Evolutionary conservation across 2,797 vertebrate genomes (phyloP).

Genomic region (Sebastes goodei): DNA sequence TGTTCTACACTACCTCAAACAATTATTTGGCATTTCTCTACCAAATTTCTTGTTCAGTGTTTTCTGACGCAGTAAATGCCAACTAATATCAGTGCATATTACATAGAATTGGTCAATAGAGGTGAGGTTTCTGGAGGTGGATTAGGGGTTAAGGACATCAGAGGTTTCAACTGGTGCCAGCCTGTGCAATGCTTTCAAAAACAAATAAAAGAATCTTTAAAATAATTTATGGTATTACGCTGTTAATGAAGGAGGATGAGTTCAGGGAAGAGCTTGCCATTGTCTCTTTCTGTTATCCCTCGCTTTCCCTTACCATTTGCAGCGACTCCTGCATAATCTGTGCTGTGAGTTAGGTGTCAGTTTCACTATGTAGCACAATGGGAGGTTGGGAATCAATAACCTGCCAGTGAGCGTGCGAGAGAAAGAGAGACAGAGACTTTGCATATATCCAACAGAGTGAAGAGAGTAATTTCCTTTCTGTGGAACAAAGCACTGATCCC

Average conservation of each 20-base stretch:
- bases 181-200: neutral
- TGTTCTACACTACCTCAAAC: neutral
- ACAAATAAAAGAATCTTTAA: slow-evolving; percentile 9
- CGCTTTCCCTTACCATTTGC: slow-evolving; percentile 31
- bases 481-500: slow-evolving; percentile 61
- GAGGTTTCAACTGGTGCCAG: neutral
- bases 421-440: slow-evolving; percentile 53
- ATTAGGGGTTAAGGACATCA: neutral
- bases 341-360: slow-evolving; percentile 69
- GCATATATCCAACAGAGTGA: slow-evolving; percentile 64
- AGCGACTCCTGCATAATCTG: slow-evolving; percentile 62
- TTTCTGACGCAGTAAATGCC: neutral
- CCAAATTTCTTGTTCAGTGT: neutral
- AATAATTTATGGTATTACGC: slow-evolving; percentile 7
- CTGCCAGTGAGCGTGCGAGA: slow-evolving; percentile 40
- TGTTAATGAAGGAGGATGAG: slow-evolving; percentile 5
- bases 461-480: slow-evolving; percentile 63
- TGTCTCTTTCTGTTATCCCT: slow-evolving; percentile 55
- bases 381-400: slow-evolving; percentile 74
- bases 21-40: neutral
- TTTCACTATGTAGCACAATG: slow-evolving; percentile 61
- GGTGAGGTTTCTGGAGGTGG: neutral
- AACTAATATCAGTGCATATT: neutral
- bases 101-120: neutral
- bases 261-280: slow-evolving; percentile 3